Evolutionary conservation across 2,888 invertebrate species (phyloP).

Genomic region (Lasioglossum oenotherae): DNA sequence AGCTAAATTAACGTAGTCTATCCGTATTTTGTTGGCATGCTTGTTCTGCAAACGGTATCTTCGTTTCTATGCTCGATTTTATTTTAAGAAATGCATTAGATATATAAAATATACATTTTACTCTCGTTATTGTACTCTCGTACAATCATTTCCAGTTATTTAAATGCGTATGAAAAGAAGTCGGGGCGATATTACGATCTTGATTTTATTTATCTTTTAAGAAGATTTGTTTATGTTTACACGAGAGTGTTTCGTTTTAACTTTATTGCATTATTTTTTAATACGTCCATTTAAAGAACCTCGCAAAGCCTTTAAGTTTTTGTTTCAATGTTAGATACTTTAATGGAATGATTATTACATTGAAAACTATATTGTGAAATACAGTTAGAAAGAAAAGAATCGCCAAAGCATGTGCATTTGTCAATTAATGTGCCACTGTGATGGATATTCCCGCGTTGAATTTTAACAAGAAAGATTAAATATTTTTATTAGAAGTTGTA

Average conservation of each 20-base stretch:
- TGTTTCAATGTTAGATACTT: conserved; percentile 15
- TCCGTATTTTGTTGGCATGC: conserved; percentile 6
- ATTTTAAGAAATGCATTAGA: neutral
- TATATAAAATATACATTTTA: neutral
- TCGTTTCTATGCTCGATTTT: conserved; percentile 9
- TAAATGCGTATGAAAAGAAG: neutral
- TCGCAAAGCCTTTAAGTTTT: neutral
- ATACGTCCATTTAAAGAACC: neutral
- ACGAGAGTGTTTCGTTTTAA: neutral
- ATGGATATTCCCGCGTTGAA: conserved; percentile 56
- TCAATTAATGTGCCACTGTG: conserved; percentile 63
- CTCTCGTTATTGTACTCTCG: neutral
- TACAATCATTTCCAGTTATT: neutral
- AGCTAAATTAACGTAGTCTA: neutral
- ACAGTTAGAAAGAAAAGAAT: conserved; percentile 43
- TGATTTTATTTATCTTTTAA: conserved; percentile 2
- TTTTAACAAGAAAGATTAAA: conserved; percentile 25
- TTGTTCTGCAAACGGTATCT: neutral
- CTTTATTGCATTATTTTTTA: neutral
- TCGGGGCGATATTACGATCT: neutral
- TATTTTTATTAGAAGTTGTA: conserved; percentile 23
- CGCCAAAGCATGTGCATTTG: conserved; percentile 68
- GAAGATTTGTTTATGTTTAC: neutral
- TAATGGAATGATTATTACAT: neutral
- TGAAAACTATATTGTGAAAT: neutral